Evolutionary conservation across 2,113 vertebrate species (phyloP).

Genomic region (Spheniscus mendiculus): DNA sequence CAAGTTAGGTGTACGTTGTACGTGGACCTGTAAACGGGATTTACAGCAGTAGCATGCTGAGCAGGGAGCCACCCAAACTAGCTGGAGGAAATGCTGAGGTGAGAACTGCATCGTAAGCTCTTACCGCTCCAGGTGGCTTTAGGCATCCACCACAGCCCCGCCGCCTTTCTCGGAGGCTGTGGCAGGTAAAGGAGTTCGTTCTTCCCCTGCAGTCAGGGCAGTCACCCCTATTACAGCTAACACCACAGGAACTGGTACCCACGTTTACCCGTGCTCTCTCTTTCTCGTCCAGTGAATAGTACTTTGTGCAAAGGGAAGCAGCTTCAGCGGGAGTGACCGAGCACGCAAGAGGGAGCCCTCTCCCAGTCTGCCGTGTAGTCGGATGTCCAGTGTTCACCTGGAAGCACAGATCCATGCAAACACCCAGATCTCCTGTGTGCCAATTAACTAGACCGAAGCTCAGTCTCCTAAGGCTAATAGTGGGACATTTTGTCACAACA

Average conservation of each 20-base stretch:
- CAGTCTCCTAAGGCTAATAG: background rate
- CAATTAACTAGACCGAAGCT: background rate
- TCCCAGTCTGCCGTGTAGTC: rapidly evolving
- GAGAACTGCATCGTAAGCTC: background rate
- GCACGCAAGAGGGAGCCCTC: constrained; percentile 22
- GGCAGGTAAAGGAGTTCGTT: background rate
- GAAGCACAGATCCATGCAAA: background rate
- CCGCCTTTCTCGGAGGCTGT: background rate
- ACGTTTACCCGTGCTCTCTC: rapidly evolving
- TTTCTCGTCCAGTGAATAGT: background rate
- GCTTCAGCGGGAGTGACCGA: background rate
- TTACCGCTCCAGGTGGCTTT: rapidly evolving
- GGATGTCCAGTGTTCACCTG: background rate
- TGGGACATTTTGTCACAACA: background rate
- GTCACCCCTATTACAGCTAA: rapidly evolving
- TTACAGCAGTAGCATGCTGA: background rate
- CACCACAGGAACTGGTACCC: rapidly evolving
- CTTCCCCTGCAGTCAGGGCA: background rate
- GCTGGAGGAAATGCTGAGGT: background rate
- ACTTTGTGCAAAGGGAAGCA: background rate
- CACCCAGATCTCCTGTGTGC: background rate
- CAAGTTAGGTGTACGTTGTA: background rate
- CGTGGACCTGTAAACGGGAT: rapidly evolving
- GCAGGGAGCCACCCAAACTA: background rate
- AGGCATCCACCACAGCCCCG: background rate